Base-by-base conservation (phyloP, 2,113 vertebrate genomes). In the Pterophyllum scalare region DNA sequence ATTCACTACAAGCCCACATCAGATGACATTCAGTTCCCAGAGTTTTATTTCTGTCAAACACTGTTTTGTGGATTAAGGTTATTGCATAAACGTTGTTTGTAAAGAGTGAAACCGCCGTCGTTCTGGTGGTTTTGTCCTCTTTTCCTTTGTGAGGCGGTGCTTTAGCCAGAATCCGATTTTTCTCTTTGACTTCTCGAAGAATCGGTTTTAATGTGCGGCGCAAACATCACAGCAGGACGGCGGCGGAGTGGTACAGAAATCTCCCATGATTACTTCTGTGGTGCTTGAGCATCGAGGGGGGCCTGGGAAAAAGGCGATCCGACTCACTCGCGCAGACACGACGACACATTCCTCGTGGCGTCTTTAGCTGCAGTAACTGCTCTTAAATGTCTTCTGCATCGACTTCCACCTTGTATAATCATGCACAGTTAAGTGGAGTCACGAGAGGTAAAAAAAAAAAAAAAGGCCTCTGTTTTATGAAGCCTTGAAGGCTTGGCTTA, bases 401-500 rank as follows among this genome's bases (percentile, higher is more conserved):
- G 24, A 70, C 43, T 49, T 64, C 77, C 40, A 72, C 17, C 38
- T 17, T 65, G 19, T 77, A 75, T 56, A 70, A 67, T 61, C 52
- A 56, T 59, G 52, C 81, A 83, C 77, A 59, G 40, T 80, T 85
- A 38, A 40, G 54, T 70, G 33, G 43, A 87, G 91, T 93, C 88
- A 87, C 20, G 20, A 79, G 58, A 60, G 59, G 26, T 19, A 3
- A 20, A 4, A 22, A 19, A 58, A 56, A 33, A 33, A 33, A 33
- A 80, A 75, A 85, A 56, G 0, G 12, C 19, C 17, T 24, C 75
- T 78, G 67, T 80, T 88, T 88, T 91, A 85, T 77, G 81, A 89
- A 54, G 46, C 46, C 93, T 93, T 92, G 94, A 90, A 72, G 43
- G 43, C 93, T 93, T 92, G 94, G 89, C 92, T 96, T 94, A 91